Evolutionary conservation across 2,113 vertebrate species (phyloP), one percentile per base, ranked within the genome.

Genomic region (Turdus rufiventris): DNA sequence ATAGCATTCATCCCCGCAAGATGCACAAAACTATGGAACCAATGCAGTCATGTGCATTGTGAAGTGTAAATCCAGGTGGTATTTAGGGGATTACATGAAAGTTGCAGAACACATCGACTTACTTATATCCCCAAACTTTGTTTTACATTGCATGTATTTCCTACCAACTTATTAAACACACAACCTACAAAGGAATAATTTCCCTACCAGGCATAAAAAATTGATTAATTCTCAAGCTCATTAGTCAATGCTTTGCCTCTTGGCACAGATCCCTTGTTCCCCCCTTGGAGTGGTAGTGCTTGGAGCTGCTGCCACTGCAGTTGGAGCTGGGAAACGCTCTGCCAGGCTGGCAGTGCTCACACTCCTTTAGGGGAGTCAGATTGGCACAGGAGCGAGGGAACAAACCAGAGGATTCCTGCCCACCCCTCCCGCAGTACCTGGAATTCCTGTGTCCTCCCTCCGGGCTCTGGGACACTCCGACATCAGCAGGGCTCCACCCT

Each of bases 321-420:
- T 68, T n/a, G 17, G 61, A 15, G 76, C 60, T 15, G 82, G 57
- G n/a, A 8, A 74, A 62, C 5, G 28, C 8, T n/a, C 12, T 40
- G 48, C 19, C n/a, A 25, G 61, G 47, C 10, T n/a, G 19, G n/a
- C 33, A 2, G 1, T 3, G 40, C 63, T n/a, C 38, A 12, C 43
- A 19, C 0, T 0, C 31, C 17, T 1, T 10, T 28, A 10, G 1
- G 56, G 67, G 15, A 51, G 14, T 12, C 74, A 42, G 8, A 3
- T 28, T 24, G n/a, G 53, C 48, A 34, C 7, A 13, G 15, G 4
- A 57, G 14, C 1, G 14, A 21, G 73, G 29, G 6, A 8, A 42
- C 11, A 3, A 13, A 43, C 14, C 6, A 10, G 13, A 38, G 50
- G 45, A n/a, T 1, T 12, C 50, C 51, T 36, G 38, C 34, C 34